phyloP scores from a whole-genome alignment of 2,113 vertebrate genomes.

The Bathybates hornii region DNA sequence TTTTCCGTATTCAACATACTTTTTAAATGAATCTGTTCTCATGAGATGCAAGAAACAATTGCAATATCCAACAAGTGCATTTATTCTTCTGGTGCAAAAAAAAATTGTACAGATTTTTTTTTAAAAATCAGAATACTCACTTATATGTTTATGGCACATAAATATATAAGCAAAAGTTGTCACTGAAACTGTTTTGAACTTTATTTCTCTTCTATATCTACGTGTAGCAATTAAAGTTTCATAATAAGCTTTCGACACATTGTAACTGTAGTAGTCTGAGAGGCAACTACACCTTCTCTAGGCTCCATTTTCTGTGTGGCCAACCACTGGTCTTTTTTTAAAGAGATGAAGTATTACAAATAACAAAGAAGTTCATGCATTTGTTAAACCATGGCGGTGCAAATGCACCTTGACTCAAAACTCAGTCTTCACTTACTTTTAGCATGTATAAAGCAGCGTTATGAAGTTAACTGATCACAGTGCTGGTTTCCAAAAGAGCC shows the following conservation, averaged over 20 bases:
- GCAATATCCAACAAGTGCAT: background rate
- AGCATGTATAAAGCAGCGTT: background rate
- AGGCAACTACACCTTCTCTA: background rate
- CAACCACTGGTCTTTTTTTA: background rate
- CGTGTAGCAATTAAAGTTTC: background rate
- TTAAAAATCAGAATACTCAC: background rate
- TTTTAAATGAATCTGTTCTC: background rate
- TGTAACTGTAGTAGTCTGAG: background rate
- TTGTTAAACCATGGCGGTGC: background rate
- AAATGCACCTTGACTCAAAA: background rate
- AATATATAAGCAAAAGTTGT: background rate
- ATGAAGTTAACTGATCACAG: background rate
- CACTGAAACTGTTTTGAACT: background rate
- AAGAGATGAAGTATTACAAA: background rate
- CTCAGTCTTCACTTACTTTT: background rate
- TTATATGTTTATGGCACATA: background rate
- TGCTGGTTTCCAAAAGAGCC: background rate
- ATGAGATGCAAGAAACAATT: background rate
- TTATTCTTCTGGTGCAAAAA: background rate
- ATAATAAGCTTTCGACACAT: background rate
- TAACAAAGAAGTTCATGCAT: background rate
- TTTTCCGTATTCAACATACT: background rate
- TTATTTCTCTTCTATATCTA: background rate
- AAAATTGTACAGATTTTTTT: background rate
- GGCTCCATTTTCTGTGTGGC: background rate